Evolutionary conservation across 2,113 vertebrate species (phyloP), one percentile per base, ranked within the genome.

Genomic region (Uria lomvia): DNA sequence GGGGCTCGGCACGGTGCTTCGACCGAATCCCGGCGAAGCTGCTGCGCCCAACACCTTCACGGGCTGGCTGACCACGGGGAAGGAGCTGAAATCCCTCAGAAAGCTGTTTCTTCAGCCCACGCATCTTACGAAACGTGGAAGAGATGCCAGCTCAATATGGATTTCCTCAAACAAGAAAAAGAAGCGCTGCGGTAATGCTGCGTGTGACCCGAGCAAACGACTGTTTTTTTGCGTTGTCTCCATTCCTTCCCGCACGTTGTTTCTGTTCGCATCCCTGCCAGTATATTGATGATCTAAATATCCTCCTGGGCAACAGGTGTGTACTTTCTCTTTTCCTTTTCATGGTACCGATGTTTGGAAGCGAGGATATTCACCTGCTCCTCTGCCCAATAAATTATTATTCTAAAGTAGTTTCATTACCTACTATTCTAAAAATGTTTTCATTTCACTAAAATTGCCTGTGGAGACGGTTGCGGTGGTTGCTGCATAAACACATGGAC

Each of bases 181-280:
- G 22, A 9, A 38, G 4, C 21, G 20, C 34, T 56, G 56, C 14
- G 26, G 4, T 63, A 32, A 38, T 50, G 32, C 12, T 52, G 17
- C 14, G 42, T 1, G 3, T 0, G 5, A 73, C 59, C 71, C 5
- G 18, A 38, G 12, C 5, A 50, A 58, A 30, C 0, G 0, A 2
- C 3, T 12, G 8, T 30, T 52, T 60, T 40, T 56, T 4, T 19
- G 8, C 7, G 68, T 89, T 36, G 5, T 68, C 34, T 72, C 18
- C 18, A 8, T 72, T 75, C 8, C 11, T 56, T 67, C 74, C 27
- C 60, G 27, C 23, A 43, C 11, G 19, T 53, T 47, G 47, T 55
- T 90, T 50, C 18, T 45, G 12, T 73, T 73, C 76, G n/a, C 38
- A 38, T 42, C 8, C 3, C 66, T 71, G 11, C 13, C 29, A 0